phyloP scores from a whole-genome alignment of 35 echinoderm and acorn worm species.

The Apostichopus californicus region DNA sequence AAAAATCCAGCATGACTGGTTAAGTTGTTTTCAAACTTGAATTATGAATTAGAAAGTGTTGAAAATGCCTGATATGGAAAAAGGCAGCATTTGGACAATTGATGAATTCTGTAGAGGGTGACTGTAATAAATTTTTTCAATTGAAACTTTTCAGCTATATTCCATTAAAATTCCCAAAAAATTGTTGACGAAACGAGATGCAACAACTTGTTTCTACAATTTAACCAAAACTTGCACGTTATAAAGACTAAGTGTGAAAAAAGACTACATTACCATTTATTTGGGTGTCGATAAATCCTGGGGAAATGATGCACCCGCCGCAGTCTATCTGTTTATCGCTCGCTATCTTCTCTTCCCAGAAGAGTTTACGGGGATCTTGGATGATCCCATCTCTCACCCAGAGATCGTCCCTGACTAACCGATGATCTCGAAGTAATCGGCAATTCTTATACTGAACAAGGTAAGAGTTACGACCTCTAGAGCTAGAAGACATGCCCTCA shows the following conservation, averaged over 20 bases:
- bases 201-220: too few species aligned
- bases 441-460: constrained; percentile 93
- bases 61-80: too few species aligned
- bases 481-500: constrained; percentile 66
- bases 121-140: too few species aligned
- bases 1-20: too few species aligned
- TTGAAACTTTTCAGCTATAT: too few species aligned
- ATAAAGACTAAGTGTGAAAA: background rate
- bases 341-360: constrained; percentile 77
- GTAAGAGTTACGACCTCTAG: background rate
- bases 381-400: constrained; percentile 95
- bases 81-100: too few species aligned
- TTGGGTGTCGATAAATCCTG: constrained; percentile 93
- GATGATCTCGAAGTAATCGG: constrained; percentile 69
- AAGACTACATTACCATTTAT: constrained; percentile 75
- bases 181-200: too few species aligned
- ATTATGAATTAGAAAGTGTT: too few species aligned
- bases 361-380: constrained; percentile 73
- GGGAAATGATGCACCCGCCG: constrained; percentile 73
- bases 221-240: too few species aligned
- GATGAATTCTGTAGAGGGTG: too few species aligned
- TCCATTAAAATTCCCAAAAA: too few species aligned
- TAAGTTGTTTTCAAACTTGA: too few species aligned
- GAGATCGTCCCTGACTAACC: constrained; percentile 76
- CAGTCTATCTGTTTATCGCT: constrained; percentile 84